Base-by-base conservation (phyloP, 1,140 invertebrate species). In the Macrostomum lignano region DNA sequence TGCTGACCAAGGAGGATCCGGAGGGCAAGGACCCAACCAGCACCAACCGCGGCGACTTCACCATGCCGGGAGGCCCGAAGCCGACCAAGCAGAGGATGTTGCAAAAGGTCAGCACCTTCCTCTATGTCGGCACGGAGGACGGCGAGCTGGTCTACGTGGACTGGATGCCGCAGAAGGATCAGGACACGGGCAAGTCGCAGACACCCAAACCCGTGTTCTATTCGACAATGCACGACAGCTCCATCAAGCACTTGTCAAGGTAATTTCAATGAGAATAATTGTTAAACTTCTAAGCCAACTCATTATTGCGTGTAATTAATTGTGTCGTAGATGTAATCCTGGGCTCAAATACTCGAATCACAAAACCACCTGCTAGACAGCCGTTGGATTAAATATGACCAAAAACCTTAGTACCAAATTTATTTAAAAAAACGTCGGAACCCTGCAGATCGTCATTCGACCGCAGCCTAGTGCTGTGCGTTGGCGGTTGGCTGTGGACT, bases 371-470 rank as follows among this genome's bases (percentile, higher is more conserved):
- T n/a, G n/a, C n/a, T n/a, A n/a, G n/a, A n/a, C n/a, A n/a, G n/a
- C n/a, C n/a, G n/a, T n/a, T n/a, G n/a, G n/a, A n/a, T n/a, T n/a
- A n/a, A n/a, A n/a, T n/a, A n/a, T n/a, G n/a, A n/a, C n/a, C n/a
- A n/a, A n/a, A n/a, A n/a, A n/a, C n/a, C n/a, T n/a, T n/a, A n/a
- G n/a, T n/a, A n/a, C n/a, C n/a, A n/a, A n/a, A n/a, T n/a, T n/a
- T n/a, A n/a, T n/a, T n/a, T n/a, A n/a, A n/a, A n/a, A n/a, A n/a
- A n/a, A n/a, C n/a, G n/a, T n/a, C n/a, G n/a, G n/a, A n/a, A n/a
- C n/a, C n/a, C n/a, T n/a, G n/a, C n/a, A n/a, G n/a, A n/a, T 61
- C 58, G 19, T 57, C 60, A 11, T 63, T 62, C 44, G 53, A 58
- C 37, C 49, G 49, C 21, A 51, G 58, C 28, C 38, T 63, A n/a